Evolutionary conservation across 2,888 invertebrate genomes (phyloP), one percentile per base, ranked within the genome.

Genomic region (Spisula subtruncata): DNA sequence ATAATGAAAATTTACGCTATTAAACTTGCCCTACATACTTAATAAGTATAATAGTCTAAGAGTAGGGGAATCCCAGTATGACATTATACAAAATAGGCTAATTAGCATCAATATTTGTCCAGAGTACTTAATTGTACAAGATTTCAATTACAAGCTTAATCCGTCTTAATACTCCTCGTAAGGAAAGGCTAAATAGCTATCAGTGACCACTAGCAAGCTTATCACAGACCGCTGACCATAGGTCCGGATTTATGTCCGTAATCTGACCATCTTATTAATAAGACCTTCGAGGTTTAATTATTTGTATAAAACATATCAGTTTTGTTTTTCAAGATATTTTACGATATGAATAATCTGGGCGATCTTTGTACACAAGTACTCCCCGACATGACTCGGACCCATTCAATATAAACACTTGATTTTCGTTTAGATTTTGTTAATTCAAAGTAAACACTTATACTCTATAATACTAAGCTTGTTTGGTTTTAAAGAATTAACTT

Each of bases 21-120:
- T 51, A 66, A 66, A n/a, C 60, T n/a, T 66, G 60, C 60, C 60
- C 60, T 66, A 66, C n/a, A 66, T 66, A 66, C n/a, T 25, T 56
- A 41, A 8, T 41, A n/a, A 60, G 60, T 25, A 25, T 12, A 66
- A 66, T 25, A 25, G 60, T 25, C n/a, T 10, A 25, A n/a, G 60
- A 10, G 25, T 25, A n/a, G 25, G 60, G 25, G n/a, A 25, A 66
- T 66, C 60, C 51, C 16, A 16, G 25, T n/a, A 25, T 25, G 6
- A 12, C 60, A 12, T 66, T 66, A 66, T 66, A 66, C 25, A 25
- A n/a, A 66, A 66, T 66, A n/a, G 60, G 5, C 60, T 66, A 66
- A 66, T 66, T 25, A 66, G 60, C 5, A 10, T 25, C 25, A 66
- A 66, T 66, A 66, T 66, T 66, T 66, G 25, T 60, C n/a, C n/a